These are phyloP conservation scores for Rhyzopertha dominica DNA, from an alignment of 1,140 invertebrate genomes.

Conservation along the genomic window DNA sequence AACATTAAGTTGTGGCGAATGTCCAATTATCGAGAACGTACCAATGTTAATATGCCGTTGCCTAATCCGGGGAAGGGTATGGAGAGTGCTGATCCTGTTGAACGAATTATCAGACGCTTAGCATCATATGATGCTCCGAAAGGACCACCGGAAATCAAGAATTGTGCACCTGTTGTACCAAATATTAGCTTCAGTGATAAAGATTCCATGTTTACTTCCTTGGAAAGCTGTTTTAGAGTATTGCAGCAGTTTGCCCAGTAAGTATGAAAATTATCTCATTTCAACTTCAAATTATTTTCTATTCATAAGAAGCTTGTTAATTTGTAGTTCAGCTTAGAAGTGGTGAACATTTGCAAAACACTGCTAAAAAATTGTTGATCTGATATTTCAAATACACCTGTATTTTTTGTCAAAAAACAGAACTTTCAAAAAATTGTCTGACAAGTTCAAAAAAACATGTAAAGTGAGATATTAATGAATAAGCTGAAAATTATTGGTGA, in stretches of 20 bases:
- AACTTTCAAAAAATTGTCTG: too few relatives aligned
- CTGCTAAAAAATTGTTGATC: too few relatives aligned
- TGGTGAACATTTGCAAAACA: too few relatives aligned
- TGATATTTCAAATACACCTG: too few relatives aligned
- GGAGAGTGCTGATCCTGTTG: conserved; percentile 46
- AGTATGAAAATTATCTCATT: conserved; percentile 21
- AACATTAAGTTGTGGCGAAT: conserved; percentile 39
- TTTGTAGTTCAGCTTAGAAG: too few relatives aligned
- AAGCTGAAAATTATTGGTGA: too few relatives aligned
- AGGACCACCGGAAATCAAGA: conserved; percentile 46
- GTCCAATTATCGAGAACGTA: conserved; percentile 40
- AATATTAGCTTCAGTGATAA: conserved; percentile 34
- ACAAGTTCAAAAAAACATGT: too few relatives aligned
- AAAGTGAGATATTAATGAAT: too few relatives aligned
- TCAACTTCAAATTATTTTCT: conserved; percentile 6
- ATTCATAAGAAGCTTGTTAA: conserved; percentile 7
- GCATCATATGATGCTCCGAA: conserved; percentile 58
- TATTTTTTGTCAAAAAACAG: too few relatives aligned
- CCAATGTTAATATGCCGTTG: conserved; percentile 39
- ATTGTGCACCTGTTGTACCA: conserved; percentile 38
- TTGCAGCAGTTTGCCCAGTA: conserved; percentile 57
- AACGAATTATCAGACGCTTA: conserved; percentile 55
- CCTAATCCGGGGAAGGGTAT: conserved; percentile 29
- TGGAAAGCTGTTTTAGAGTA: conserved; percentile 52
- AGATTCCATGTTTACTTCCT: conserved; percentile 42